phyloP scores from a whole-genome alignment of 2,797 vertebrate species.

The Gallirallus australis region DNA sequence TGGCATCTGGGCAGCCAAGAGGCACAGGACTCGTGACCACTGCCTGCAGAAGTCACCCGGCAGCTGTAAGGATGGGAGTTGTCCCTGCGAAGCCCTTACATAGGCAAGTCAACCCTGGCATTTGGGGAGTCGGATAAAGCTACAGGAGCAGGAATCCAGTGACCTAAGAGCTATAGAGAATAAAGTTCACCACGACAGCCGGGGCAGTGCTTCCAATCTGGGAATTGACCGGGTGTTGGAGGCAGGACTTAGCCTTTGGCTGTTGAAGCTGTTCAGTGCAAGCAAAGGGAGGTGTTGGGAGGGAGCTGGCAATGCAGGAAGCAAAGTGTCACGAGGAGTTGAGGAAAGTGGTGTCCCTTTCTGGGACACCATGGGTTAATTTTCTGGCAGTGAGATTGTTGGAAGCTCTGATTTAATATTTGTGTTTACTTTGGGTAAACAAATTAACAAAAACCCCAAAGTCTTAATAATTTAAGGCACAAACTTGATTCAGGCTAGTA shows the following conservation, averaged over 20 bases:
- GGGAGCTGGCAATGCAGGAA: rapidly evolving
- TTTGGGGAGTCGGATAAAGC: conserved; percentile 42
- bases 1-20: conserved; percentile 75
- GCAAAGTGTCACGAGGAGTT: background rate
- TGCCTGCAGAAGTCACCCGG: conserved; percentile 25
- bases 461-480: conserved; percentile 51
- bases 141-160: conserved; percentile 52
- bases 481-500: background rate
- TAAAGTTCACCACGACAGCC: background rate
- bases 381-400: background rate
- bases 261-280: background rate
- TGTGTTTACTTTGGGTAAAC: conserved; percentile 26
- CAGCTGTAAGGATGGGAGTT: conserved; percentile 72
- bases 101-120: conserved; percentile 69
- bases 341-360: background rate
- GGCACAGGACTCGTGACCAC: conserved; percentile 69
- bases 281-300: background rate
- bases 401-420: conserved; percentile 54
- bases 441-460: conserved; percentile 33
- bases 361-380: background rate
- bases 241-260: background rate
- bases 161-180: conserved; percentile 60
- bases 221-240: background rate
- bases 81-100: conserved; percentile 55
- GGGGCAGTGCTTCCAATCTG: background rate